phyloP scores from a whole-genome alignment of 2,797 vertebrate genomes.

The Antennarius maculatus region DNA sequence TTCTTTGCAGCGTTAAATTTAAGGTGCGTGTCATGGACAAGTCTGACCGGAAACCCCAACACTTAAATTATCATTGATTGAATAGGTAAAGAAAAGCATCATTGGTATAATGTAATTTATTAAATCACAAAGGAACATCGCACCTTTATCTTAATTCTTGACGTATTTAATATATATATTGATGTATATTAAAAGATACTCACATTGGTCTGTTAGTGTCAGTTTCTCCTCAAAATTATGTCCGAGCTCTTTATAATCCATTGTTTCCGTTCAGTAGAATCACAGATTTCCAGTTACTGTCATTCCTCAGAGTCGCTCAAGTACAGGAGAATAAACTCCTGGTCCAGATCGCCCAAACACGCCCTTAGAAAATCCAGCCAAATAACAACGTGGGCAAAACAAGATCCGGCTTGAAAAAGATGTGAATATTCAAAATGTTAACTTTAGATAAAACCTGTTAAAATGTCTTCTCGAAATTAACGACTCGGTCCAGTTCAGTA shows the following conservation, averaged over 20 bases:
- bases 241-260: constrained; percentile 81
- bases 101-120: background rate
- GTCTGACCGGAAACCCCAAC: constrained; percentile 5
- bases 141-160: background rate
- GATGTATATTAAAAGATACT: constrained; percentile 39
- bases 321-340: constrained; percentile 70
- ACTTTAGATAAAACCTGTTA: background rate
- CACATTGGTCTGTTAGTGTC: constrained; percentile 78
- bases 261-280: constrained; percentile 69
- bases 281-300: constrained; percentile 67
- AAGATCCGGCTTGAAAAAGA: constrained; percentile 16
- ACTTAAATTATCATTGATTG: background rate
- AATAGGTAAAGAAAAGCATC: background rate
- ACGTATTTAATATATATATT: constrained; percentile 19
- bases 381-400: constrained; percentile 9
- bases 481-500: constrained; percentile 16
- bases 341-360: constrained; percentile 71
- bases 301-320: constrained; percentile 78
- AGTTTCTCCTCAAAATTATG: constrained; percentile 77
- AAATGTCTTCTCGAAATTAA: constrained; percentile 6
- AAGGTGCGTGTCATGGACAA: background rate
- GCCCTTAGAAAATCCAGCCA: constrained; percentile 72
- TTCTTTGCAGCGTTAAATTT: constrained; percentile 25
- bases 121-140: background rate
- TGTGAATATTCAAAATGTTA: background rate